These are phyloP conservation scores for Morbakka virulenta DNA, from an alignment of 30 jellyfish, hydroid and myxozoan genomes.

Conservation along the genomic window DNA sequence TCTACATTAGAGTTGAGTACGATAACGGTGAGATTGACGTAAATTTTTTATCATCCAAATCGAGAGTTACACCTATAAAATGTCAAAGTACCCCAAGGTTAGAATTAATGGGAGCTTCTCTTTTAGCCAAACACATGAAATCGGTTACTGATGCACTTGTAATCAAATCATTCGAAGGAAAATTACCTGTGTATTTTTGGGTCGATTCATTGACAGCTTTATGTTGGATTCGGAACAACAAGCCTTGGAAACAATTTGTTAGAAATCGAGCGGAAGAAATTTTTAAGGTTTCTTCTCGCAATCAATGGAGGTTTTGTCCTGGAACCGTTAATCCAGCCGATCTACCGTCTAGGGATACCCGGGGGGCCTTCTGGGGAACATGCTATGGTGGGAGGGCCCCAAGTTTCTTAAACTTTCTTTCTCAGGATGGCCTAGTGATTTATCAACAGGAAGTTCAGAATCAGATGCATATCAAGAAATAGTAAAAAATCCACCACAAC, in stretches of 20 bases:
- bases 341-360: not conserved
- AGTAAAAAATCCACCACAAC: not conserved
- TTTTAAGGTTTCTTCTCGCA: not conserved
- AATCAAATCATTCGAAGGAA: conserved; percentile 11
- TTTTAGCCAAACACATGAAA: conserved; percentile 25
- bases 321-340: conserved; percentile 5
- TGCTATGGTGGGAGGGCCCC: conserved; percentile 32
- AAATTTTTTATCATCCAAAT: conserved; percentile 53
- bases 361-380: conserved; percentile 3
- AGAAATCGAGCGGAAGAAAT: conserved; percentile 8
- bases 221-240: conserved; percentile 18
- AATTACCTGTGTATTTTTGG: too few relatives aligned
- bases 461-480: conserved; percentile 9
- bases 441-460: not conserved
- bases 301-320: conserved; percentile 4
- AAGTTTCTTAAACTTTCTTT: not conserved
- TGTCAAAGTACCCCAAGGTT: conserved; percentile 62
- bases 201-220: conserved; percentile 3
- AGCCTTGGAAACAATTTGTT: not conserved
- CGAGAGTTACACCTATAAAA: conserved; percentile 70
- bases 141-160: not conserved
- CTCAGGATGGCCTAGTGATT: not conserved
- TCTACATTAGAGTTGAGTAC: conserved; percentile 49
- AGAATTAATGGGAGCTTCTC: conserved; percentile 66
- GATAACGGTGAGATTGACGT: conserved; percentile 41